Evolutionary conservation across 2,113 vertebrate species (phyloP).

Genomic region (Hemicordylus capensis): DNA sequence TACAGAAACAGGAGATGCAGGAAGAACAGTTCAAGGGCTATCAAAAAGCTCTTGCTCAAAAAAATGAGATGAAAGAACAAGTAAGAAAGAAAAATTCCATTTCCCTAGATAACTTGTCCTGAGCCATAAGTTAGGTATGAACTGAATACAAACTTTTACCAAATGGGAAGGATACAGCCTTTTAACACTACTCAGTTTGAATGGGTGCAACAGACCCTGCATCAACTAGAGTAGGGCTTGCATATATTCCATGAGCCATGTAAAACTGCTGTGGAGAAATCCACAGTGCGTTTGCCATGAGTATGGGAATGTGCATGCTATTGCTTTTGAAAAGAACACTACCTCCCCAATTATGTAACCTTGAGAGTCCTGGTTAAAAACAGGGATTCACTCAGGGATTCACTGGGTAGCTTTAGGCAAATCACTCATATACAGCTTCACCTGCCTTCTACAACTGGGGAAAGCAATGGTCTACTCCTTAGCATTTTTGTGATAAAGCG

Average conservation of each 20-base stretch:
- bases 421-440: no score
- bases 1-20: conserved; percentile 42
- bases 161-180: not conserved
- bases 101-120: not conserved
- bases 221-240: not conserved
- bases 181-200: not conserved
- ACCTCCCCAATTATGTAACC: not conserved
- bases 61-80: conserved; percentile 74
- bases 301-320: not conserved
- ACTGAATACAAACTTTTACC: not conserved
- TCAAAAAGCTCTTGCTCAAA: conserved; percentile 58
- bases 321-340: not conserved
- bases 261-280: not conserved
- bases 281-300: not conserved
- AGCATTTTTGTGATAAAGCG: no score
- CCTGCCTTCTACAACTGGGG: no score
- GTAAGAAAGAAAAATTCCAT: conserved; percentile 35
- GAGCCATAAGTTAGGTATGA: not conserved
- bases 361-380: no score
- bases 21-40: conserved; percentile 32
- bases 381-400: no score
- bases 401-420: no score
- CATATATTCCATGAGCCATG: not conserved
- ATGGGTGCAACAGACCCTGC: not conserved
- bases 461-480: no score